Evolutionary conservation across 1,140 invertebrate genomes (phyloP).

Genomic region (Augochlora pura): DNA sequence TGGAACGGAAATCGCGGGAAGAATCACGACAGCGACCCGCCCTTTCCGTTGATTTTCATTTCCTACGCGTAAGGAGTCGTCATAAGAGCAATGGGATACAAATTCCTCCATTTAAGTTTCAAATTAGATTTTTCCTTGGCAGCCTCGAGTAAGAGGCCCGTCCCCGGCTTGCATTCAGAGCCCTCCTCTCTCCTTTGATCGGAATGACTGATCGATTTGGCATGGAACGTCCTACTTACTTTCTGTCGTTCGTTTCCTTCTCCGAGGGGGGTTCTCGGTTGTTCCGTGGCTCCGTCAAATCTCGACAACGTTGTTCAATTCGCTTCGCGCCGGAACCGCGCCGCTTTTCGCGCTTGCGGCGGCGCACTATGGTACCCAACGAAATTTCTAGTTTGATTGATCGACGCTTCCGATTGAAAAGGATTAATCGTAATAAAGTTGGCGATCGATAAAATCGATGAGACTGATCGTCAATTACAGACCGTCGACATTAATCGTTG

Average conservation of each 20-base stretch:
- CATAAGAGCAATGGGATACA: slow-evolving; percentile 62
- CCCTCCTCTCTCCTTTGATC: slow-evolving; percentile 57
- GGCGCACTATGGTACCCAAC: too few relatives aligned
- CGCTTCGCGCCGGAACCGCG: slow-evolving; percentile 51
- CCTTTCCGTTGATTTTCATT: slow-evolving; percentile 51
- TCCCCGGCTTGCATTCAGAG: slow-evolving; percentile 52
- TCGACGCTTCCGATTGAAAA: too few relatives aligned
- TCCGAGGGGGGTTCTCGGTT: background rate
- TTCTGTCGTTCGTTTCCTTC: slow-evolving; percentile 44
- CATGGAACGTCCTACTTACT: slow-evolving; percentile 62
- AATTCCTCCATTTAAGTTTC: slow-evolving; percentile 64
- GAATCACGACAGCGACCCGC: background rate
- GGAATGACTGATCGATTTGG: slow-evolving; percentile 65
- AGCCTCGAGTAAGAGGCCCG: slow-evolving; percentile 44
- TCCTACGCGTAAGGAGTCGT: slow-evolving; percentile 58
- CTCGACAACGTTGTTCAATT: slow-evolving; percentile 60
- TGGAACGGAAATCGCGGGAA: slow-evolving; percentile 6
- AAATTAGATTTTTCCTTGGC: slow-evolving; percentile 66
- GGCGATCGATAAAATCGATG: too few relatives aligned
- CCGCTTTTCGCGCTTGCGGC: slow-evolving; percentile 14
- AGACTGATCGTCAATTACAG: too few relatives aligned
- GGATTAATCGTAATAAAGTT: too few relatives aligned
- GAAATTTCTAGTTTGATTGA: too few relatives aligned
- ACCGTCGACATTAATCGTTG: too few relatives aligned
- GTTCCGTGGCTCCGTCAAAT: slow-evolving; percentile 23